Conservation (phyloP, 2,797 vertebrate genomes). For the Apogon talboti region DNA sequence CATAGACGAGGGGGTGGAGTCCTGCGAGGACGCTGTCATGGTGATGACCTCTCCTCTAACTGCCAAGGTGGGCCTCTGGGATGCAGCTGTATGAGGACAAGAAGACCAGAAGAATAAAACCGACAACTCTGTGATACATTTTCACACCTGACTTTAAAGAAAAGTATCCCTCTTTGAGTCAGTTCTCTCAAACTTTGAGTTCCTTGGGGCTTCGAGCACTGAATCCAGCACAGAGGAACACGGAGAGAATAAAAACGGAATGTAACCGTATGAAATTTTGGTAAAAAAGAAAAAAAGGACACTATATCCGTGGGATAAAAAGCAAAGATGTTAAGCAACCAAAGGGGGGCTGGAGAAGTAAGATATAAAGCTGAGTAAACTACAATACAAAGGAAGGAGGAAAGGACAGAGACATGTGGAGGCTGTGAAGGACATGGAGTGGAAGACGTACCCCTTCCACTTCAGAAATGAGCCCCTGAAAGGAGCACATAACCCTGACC, state of each 20-base stretch:
- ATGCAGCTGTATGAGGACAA: conserved; percentile 78
- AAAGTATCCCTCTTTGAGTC: conserved; percentile 33
- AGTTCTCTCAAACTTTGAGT: conserved; percentile 49
- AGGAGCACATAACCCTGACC: conserved; percentile 45
- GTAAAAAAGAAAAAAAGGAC: conserved; percentile 31
- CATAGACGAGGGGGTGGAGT: conserved; percentile 84
- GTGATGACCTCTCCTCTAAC: conserved; percentile 88
- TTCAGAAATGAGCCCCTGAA: conserved; percentile 37
- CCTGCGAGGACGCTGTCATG: conserved; percentile 89
- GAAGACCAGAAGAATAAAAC: conserved; percentile 35
- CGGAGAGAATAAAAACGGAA: conserved; percentile 25
- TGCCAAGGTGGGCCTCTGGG: conserved; percentile 85
- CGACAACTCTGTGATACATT: conserved; percentile 46
- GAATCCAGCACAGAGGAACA: conserved; percentile 19
- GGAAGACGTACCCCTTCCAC: too few species aligned
- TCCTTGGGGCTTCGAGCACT: conserved; percentile 42
- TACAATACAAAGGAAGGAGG: conserved; percentile 2
- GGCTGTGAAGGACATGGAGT: conserved; percentile 37
- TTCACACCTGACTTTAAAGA: conserved; percentile 51
- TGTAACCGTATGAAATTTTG: conserved; percentile 31
- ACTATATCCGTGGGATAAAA: conserved; percentile 37
- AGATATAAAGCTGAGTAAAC: conserved; percentile 34
- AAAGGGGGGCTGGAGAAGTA: conserved; percentile 34
- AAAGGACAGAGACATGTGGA: not conserved
- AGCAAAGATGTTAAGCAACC: conserved; percentile 42